Conservation (phyloP, 1,140 invertebrate genomes). For the Drosophila parabipectinata region DNA sequence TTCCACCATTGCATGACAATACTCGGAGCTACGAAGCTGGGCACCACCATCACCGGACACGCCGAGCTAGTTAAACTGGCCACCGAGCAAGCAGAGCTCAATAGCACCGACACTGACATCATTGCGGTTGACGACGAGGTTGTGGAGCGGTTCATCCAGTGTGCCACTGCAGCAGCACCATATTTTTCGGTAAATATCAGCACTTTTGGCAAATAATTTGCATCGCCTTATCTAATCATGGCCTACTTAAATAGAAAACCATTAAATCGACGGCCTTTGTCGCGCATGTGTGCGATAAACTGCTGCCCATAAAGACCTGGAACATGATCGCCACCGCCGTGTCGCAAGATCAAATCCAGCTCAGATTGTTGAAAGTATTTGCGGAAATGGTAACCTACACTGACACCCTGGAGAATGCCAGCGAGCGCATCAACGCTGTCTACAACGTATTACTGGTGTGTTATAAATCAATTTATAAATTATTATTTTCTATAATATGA, state of each 20-base stretch:
- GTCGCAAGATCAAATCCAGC: conserved; percentile 89
- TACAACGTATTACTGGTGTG: conserved; percentile 92
- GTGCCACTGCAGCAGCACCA: conserved; percentile 92
- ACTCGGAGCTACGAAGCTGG: conserved; percentile 91
- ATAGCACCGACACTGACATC: conserved; percentile 89
- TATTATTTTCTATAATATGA: not conserved
- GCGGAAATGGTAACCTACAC: conserved; percentile 91
- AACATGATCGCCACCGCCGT: conserved; percentile 86
- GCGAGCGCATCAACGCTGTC: conserved; percentile 90
- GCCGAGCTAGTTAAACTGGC: conserved; percentile 94
- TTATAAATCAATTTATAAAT: not conserved
- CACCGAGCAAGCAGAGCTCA: conserved; percentile 91
- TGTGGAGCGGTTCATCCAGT: conserved; percentile 92
- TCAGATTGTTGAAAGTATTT: conserved; percentile 94
- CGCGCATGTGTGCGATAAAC: conserved; percentile 93
- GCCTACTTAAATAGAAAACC: conserved; percentile 88
- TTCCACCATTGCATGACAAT: conserved; percentile 95
- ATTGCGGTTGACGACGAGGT: conserved; percentile 90
- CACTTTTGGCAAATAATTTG: not conserved
- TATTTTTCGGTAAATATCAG: conserved; percentile 92
- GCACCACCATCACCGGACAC: conserved; percentile 92
- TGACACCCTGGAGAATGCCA: conserved; percentile 90
- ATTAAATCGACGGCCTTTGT: conserved; percentile 95
- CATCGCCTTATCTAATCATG: conserved; percentile 35
- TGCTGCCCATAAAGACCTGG: conserved; percentile 88